Conservation (phyloP, 2,888 invertebrate species). For the Tetheella fluctuosa region DNA sequence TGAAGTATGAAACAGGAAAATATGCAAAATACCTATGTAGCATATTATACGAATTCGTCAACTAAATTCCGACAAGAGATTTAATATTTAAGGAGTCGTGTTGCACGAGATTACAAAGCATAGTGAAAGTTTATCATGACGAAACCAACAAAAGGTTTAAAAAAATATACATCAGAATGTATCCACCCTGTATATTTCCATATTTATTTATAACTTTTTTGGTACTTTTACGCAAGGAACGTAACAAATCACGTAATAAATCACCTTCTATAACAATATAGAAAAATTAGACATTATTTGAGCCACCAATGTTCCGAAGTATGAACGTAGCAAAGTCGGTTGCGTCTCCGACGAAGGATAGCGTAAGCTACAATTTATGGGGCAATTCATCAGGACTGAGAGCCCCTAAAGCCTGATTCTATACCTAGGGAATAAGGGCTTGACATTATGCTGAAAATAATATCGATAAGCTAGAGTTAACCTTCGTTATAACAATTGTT, state of each 20-base stretch:
- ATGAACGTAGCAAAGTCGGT: constrained; percentile 36
- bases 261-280: background rate
- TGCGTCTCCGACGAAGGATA: constrained; percentile 44
- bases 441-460: constrained; percentile 38
- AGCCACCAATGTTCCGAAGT: constrained; percentile 45
- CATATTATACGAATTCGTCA: background rate
- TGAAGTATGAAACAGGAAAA: background rate
- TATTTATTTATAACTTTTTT: too few species aligned
- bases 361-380: constrained; percentile 59
- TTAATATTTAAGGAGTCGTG: background rate
- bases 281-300: constrained; percentile 41
- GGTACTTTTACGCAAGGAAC: too few species aligned
- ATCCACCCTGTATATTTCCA: too few species aligned
- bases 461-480: constrained; percentile 34
- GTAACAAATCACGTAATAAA: constrained; percentile 3
- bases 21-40: background rate
- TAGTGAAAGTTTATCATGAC: too few species aligned
- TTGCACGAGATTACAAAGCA: too few species aligned
- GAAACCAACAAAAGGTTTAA: too few species aligned
- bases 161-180: too few species aligned
- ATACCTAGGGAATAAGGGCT: constrained; percentile 40
- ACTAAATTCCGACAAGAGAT: background rate
- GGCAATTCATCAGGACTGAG: constrained; percentile 61
- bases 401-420: constrained; percentile 46
- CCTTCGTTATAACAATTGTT: constrained; percentile 20